Base-by-base conservation (phyloP, 2,888 invertebrate species). In the Thymelicus acteon region DNA sequence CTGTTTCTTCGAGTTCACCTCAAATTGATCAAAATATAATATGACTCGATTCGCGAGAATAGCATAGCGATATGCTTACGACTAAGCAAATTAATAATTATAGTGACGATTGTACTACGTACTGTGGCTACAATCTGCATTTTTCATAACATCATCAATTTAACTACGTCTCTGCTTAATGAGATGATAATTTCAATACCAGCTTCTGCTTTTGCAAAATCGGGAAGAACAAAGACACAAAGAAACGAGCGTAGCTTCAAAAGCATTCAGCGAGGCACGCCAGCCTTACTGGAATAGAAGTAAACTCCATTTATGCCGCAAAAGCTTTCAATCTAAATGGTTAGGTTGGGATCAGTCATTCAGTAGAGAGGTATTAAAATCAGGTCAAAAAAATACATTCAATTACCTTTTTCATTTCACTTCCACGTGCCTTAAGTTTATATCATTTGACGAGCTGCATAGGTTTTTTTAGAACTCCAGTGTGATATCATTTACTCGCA, bases 241-340 rank as follows among this genome's bases (percentile, higher is more conserved):
- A 54, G 54, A 24, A 54, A 54, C 24, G 54, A 54, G 24, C 54
- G 54, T 24, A 24, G 24, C 54, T 24, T 54, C 54, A 54, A 54
- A 54, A 54, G 24, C 54, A 24, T 54, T 54, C 54, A 54, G 24
- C 8, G 24, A 7, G 24, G 24, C 54, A 24, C 24, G 24, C 24
- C 4, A 24, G 24, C 54, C 24, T 54, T 54, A 54, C 44, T 54
- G 54, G 24, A 24, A 12, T 24, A 54, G 10, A 54, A 54, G 54
- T 24, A 54, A 54, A 54, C 10, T 54, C 8, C 10, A 54, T 24
- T 24, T 24, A 54, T 54, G 54, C 54, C 54, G 54, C 54, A 24
- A 54, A 54, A 54, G 54, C 54, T 54, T 24, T 54, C 24, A 54
- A 54, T 24, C 24, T 54, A 54, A 54, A 54, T 24, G 54, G 54